Percentiles rank a stretch among this genome's conserved stretches.
These are phyloP conservation scores for Ptychadena robeensis DNA, from an alignment of 2,797 vertebrate species.

Conservation along the genomic window DNA sequence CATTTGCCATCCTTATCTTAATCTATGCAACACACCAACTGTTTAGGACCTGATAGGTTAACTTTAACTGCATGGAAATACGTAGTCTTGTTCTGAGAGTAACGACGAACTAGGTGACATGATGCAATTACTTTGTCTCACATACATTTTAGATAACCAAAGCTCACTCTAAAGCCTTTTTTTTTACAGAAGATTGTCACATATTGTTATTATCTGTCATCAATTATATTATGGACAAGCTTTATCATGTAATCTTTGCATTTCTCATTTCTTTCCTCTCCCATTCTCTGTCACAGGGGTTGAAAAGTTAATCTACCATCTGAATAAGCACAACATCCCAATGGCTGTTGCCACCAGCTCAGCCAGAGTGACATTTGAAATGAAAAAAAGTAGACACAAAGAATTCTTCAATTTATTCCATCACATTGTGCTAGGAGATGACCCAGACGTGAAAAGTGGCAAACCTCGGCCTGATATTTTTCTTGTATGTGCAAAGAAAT, in stretches of 20 bases:
- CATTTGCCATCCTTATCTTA: too few species aligned
- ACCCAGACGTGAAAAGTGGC: constrained; percentile 80
- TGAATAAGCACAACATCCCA: constrained; percentile 78
- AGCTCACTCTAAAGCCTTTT: background rate
- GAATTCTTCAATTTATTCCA: constrained; percentile 83
- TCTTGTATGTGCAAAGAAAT: constrained; percentile 83
- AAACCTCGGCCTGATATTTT: constrained; percentile 88
- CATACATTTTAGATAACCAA: constrained; percentile 10
- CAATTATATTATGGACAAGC: constrained; percentile 30
- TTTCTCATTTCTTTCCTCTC: constrained; percentile 58
- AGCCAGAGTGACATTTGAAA: constrained; percentile 70
- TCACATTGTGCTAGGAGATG: constrained; percentile 87
- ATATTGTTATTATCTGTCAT: constrained; percentile 37
- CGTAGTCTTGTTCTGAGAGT: background rate
- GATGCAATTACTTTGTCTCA: constrained; percentile 16
- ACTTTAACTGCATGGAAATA: background rate
- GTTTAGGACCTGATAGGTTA: too few species aligned
- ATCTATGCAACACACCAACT: too few species aligned
- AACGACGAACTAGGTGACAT: background rate
- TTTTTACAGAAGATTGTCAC: constrained; percentile 24
- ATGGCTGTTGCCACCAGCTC: constrained; percentile 89
- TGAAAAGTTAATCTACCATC: constrained; percentile 81
- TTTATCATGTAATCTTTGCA: constrained; percentile 53
- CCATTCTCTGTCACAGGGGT: constrained; percentile 76
- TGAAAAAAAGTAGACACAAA: constrained; percentile 82